Evolutionary conservation across 2,888 invertebrate genomes (phyloP), one percentile per base, ranked within the genome.

Genomic region (Pecten maximus): DNA sequence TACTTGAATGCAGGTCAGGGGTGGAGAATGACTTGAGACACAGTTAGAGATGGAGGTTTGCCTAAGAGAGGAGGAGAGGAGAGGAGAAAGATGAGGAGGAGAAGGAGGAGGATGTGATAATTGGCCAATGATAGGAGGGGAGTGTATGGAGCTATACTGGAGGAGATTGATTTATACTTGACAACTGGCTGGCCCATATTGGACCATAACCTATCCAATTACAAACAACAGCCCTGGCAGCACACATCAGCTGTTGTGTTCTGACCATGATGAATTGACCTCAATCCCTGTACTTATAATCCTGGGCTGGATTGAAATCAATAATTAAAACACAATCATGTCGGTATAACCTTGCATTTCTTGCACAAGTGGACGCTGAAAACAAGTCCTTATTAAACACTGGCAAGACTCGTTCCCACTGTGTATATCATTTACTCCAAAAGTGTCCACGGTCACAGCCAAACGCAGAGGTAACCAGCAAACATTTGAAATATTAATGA

Each of bases 181-280:
- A 74, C 74, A 74, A 74, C 74, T 74, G 74, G 74, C 74, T 74
- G 74, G 74, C 74, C 74, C 35, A 74, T 74, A 74, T 74, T 74
- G 74, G 74, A 74, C 74, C 74, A 74, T 74, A 74, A 74, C 74
- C 74, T 74, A 74, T 74, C 74, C 74, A 74, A 74, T 74, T 74
- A 74, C 74, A 28, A 74, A 74, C 74, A 74, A 74, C 74, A 74
- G 74, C 35, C 74, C 74, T 8, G 74, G 74, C 74, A 74, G 0
- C 74, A 6, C 28, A 28, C 28, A 74, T 28, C 35, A 74, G 74
- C 74, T 60, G 60, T 60, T 54, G 50, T 54, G 19, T 54, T 60
- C 60, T 74, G 74, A 74, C 74, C 74, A 74, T 74, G 74, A 28
- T 74, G 35, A 10, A 74, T 35, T 74, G 74, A 74, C 74, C 74